Evolutionary conservation across 2,888 invertebrate species (phyloP).

Genomic region (Dryomyza anilis): DNA sequence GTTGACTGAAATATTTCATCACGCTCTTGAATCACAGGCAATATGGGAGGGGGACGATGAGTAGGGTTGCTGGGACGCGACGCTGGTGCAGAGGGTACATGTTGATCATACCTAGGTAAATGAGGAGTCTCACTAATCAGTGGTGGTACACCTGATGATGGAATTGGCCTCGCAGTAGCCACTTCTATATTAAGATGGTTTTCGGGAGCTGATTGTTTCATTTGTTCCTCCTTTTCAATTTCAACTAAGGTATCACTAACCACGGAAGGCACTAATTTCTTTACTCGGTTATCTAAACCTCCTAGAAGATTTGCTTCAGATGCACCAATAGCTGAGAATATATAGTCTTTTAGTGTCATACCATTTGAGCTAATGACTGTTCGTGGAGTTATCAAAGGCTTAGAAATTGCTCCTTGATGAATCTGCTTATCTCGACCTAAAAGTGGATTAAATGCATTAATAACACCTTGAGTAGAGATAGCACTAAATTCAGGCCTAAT

Average conservation of each 20-base stretch:
- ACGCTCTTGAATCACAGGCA: neutral
- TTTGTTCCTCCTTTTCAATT: neutral
- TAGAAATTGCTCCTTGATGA: neutral
- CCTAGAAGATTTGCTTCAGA: neutral
- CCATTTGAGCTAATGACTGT: neutral
- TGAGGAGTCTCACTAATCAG: neutral
- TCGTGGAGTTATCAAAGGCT: neutral
- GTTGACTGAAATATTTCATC: neutral
- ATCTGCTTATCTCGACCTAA: neutral
- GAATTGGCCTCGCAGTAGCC: neutral
- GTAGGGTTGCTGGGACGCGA: neutral
- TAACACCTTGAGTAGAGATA: neutral
- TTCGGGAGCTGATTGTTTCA: too few species aligned
- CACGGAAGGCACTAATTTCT: neutral
- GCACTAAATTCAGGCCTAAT: neutral
- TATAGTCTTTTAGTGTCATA: neutral
- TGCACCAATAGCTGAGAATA: neutral
- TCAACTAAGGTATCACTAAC: neutral
- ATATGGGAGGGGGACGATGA: neutral
- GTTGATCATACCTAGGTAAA: neutral
- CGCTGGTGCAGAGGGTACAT: neutral
- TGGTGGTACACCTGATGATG: neutral
- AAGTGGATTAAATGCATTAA: neutral
- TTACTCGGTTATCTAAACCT: neutral
- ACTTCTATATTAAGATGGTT: too few species aligned